Conservation (phyloP, 2,888 invertebrate genomes). For the Lasioglossum morio region DNA sequence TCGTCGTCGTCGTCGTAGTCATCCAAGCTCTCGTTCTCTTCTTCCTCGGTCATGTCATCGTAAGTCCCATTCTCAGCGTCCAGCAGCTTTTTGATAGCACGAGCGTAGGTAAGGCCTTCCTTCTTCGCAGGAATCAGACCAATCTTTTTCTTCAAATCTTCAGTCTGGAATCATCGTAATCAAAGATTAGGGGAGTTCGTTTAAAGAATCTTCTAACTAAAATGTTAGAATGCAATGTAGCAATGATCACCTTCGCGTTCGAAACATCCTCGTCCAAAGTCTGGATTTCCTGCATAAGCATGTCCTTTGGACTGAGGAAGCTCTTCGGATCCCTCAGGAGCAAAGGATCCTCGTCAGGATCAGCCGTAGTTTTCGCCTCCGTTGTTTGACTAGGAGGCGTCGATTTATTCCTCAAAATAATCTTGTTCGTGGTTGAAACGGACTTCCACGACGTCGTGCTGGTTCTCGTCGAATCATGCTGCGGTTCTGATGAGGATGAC, state of each 20-base stretch:
- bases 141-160: constrained; percentile 74
- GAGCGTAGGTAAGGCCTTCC: constrained; percentile 42
- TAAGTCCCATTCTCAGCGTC: constrained; percentile 70
- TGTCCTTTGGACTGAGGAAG: constrained; percentile 72
- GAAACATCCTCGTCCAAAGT: constrained; percentile 75
- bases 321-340: constrained; percentile 52
- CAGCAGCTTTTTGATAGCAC: constrained; percentile 71
- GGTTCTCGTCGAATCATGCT: neutral
- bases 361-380: neutral
- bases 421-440: neutral
- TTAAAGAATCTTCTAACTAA: too few relatives aligned
- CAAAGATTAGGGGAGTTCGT: too few relatives aligned
- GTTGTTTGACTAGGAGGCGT: neutral
- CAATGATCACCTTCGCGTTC: constrained; percentile 68
- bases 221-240: neutral
- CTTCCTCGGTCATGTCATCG: constrained; percentile 56
- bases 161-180: constrained; percentile 70
- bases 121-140: neutral
- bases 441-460: neutral
- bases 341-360: neutral
- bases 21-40: constrained; percentile 67
- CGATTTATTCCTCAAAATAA: neutral
- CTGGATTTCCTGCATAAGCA: constrained; percentile 77
- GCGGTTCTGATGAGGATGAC: neutral
- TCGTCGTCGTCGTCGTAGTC: constrained; percentile 71